Base-by-base conservation (phyloP, 1,140 invertebrate species). In the Megalonaias nervosa region DNA sequence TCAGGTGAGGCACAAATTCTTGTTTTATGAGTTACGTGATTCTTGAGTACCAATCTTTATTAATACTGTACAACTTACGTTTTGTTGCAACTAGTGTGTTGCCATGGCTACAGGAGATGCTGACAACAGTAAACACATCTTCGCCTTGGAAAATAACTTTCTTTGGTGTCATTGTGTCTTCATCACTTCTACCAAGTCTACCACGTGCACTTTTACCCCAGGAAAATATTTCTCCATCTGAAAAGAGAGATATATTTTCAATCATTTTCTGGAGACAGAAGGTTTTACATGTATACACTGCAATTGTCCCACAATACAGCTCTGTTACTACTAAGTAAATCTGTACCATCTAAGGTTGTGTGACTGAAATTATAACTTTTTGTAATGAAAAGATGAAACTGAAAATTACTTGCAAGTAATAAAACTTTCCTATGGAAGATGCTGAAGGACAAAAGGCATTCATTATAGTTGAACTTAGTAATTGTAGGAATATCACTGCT, bases 131-230 rank as follows among this genome's bases (percentile, higher is more conserved):
- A 71, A 87, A 87, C 17, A 80, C 76, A 17, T 88, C 86, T 67
- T 87, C 85, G 14, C 77, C 81, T 62, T 67, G 74, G 17, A 90
- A 81, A n/a, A 62, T 77, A 9, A 90, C 85, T 76, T 74, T 75
- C 62, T 81, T 81, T 13, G 89, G 89, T 17, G 83, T 64, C 57
- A 81, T 75, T 21, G 80, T 81, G 13, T 88, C 82, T 70, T 84
- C 82, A 65, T 84, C 83, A 19, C 71, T 57, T 31, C 89, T 71
- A 16, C 89, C 89, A 11, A 90, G 82, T 17, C 89, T 74, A 60
- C 89, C 89, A 31, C 89, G 74, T 14, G 88, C 81, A 75, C 76
- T 83, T 59, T 90, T 90, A 13, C 89, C 89, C 87, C 88, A 90
- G 1, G 89, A 86, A 76, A 82, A 90, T 9, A 90, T 83, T 61